Conservation (phyloP, 2,888 invertebrate species). For the Acanthoscelides obtectus region DNA sequence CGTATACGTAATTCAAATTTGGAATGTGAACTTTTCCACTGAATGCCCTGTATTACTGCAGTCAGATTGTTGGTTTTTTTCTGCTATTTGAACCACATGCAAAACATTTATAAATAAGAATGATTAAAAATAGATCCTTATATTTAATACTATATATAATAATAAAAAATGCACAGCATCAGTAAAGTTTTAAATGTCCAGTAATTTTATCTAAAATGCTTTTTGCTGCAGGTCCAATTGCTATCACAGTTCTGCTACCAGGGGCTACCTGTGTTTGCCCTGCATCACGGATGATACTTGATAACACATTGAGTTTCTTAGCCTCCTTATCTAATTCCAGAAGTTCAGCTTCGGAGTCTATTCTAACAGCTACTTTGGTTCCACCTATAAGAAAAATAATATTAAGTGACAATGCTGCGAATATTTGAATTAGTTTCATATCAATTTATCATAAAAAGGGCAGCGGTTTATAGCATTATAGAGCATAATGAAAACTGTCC, state of each 20-base stretch:
- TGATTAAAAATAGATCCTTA: too few species aligned
- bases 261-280: slow-evolving; percentile 90
- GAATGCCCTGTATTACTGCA: too few species aligned
- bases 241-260: slow-evolving; percentile 85
- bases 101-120: too few species aligned
- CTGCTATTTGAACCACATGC: too few species aligned
- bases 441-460: too few species aligned
- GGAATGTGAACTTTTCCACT: too few species aligned
- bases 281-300: slow-evolving; percentile 80
- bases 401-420: too few species aligned
- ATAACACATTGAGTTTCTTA: slow-evolving; percentile 62
- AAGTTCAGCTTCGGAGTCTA: slow-evolving; percentile 72
- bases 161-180: slow-evolving; percentile 33
- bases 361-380: slow-evolving; percentile 82
- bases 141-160: background rate
- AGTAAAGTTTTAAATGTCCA: slow-evolving; percentile 82
- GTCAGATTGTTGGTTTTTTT: too few species aligned
- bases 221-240: slow-evolving; percentile 86
- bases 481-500: too few species aligned
- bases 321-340: slow-evolving; percentile 66
- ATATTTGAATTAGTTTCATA: too few species aligned
- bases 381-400: slow-evolving; percentile 61
- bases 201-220: slow-evolving; percentile 75
- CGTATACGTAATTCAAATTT: too few species aligned
- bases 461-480: too few species aligned